Evolutionary conservation across 1,140 invertebrate species (phyloP), one percentile per base, ranked within the genome.

Genomic region (Hycleus cichorii): DNA sequence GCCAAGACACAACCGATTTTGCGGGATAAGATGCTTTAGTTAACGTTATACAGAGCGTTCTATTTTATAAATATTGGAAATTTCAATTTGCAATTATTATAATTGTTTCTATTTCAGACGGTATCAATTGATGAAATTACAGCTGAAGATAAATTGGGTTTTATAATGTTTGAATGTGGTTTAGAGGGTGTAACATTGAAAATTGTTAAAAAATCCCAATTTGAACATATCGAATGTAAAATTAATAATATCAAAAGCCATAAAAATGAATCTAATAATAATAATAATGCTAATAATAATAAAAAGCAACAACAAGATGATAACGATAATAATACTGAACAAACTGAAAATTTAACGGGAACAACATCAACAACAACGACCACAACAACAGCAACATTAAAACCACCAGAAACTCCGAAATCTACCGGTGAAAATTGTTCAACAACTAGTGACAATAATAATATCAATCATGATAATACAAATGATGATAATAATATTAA

Each of bases 131-230:
- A 71, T 25, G 69, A 71, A 40, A 46, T 64, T 18, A 66, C 63
- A 39, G 63, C 59, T 6, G 83, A 88, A 59, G 88, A 88, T 59
- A 85, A 87, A 64, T 80, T 93, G 46, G 94, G 94, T 24, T 96
- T 93, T 69, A 96, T 97, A 48, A 97, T 97, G 93, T 96, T 95
- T 72, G 95, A 97, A 74, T 93, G 90, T 75, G 95, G 95, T 0
- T 75, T 97, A 2, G 94, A 98, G 78, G 91, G 92, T 11, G 84
- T 95, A 8, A 85, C 85, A 39, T 75, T 95, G 0, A 94, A 91
- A 73, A 83, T 90, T 3, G 75, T 78, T 8, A 78, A 78, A 56
- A 69, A 82, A 53, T 88, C 86, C 2, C 85, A 87, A 59, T 88
- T 86, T 54, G 86, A 89, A 66, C 90, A 86, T 72, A 82, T 79